phyloP scores from a whole-genome alignment of 2,797 vertebrate species.

The Acestrorhynchus altus region DNA sequence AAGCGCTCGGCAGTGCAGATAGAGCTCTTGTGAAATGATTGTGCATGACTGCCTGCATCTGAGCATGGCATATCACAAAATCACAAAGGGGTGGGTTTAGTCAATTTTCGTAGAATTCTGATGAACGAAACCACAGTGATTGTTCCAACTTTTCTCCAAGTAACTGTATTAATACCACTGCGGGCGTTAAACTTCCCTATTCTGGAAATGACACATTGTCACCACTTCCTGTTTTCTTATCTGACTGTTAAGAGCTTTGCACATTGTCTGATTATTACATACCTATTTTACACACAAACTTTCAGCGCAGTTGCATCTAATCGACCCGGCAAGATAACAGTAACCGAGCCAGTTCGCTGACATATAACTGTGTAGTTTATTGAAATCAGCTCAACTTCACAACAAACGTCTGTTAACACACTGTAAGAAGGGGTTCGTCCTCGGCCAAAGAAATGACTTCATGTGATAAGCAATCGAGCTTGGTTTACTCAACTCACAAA shows the following conservation, averaged over 20 bases:
- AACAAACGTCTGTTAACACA: too few species aligned
- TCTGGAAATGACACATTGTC: slow-evolving; percentile 90
- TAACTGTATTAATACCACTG: slow-evolving; percentile 92
- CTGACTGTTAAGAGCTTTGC: slow-evolving; percentile 68
- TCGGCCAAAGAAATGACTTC: too few species aligned
- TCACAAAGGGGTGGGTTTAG: neutral
- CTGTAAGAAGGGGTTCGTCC: too few species aligned
- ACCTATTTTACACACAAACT: neutral
- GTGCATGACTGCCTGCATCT: neutral
- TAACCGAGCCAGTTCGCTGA: neutral
- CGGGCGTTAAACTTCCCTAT: slow-evolving; percentile 85
- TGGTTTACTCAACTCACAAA: too few species aligned
- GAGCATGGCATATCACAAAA: slow-evolving; percentile 3
- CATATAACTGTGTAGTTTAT: neutral
- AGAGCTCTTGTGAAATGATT: slow-evolving; percentile 7
- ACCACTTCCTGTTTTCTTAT: slow-evolving; percentile 92
- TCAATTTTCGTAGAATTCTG: slow-evolving; percentile 72
- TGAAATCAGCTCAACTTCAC: too few species aligned
- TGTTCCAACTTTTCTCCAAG: slow-evolving; percentile 88
- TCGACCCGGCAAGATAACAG: too few species aligned
- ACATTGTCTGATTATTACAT: slow-evolving; percentile 60
- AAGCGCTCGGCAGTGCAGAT: neutral
- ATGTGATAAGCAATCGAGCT: too few species aligned
- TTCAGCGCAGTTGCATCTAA: too few species aligned
- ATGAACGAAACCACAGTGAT: slow-evolving; percentile 83